Percentiles rank a stretch among this genome's conserved stretches.
phyloP scores from a whole-genome alignment of 2,888 invertebrate species.

The Drosophila neonasuta region DNA sequence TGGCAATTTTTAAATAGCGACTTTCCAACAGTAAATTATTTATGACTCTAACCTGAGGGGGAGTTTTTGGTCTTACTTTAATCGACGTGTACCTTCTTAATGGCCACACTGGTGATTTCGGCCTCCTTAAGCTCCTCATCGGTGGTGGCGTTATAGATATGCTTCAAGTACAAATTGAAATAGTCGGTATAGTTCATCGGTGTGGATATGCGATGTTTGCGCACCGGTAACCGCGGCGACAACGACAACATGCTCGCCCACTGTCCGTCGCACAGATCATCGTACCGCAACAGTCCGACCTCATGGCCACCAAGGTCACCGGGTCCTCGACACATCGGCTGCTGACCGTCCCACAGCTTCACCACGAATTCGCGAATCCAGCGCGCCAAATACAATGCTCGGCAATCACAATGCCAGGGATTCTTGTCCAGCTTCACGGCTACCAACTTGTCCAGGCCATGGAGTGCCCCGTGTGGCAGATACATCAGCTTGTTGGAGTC shows the following conservation, averaged over 20 bases:
- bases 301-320: slow-evolving; percentile 83
- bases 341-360: slow-evolving; percentile 83
- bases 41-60: slow-evolving; percentile 9
- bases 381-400: slow-evolving; percentile 85
- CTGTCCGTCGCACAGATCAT: slow-evolving; percentile 87
- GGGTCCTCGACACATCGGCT: slow-evolving; percentile 84
- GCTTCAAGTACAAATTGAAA: slow-evolving; percentile 81
- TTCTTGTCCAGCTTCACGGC: slow-evolving; percentile 86
- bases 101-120: slow-evolving; percentile 69
- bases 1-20: slow-evolving; percentile 11
- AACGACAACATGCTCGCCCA: slow-evolving; percentile 87
- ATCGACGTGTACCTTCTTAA: slow-evolving; percentile 66
- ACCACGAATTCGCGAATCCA: slow-evolving; percentile 83
- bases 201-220: slow-evolving; percentile 80
- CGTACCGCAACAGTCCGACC: slow-evolving; percentile 84
- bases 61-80: slow-evolving; percentile 6
- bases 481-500: slow-evolving; percentile 86
- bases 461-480: slow-evolving; percentile 85
- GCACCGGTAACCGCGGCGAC: slow-evolving; percentile 81
- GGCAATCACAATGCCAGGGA: slow-evolving; percentile 86
- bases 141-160: slow-evolving; percentile 78
- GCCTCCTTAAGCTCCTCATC: slow-evolving; percentile 71
- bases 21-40: slow-evolving; percentile 3
- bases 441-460: slow-evolving; percentile 83
- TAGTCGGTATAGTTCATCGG: slow-evolving; percentile 82